Evolutionary conservation across 2,797 vertebrate genomes (phyloP).

Genomic region (Anas georgica): DNA sequence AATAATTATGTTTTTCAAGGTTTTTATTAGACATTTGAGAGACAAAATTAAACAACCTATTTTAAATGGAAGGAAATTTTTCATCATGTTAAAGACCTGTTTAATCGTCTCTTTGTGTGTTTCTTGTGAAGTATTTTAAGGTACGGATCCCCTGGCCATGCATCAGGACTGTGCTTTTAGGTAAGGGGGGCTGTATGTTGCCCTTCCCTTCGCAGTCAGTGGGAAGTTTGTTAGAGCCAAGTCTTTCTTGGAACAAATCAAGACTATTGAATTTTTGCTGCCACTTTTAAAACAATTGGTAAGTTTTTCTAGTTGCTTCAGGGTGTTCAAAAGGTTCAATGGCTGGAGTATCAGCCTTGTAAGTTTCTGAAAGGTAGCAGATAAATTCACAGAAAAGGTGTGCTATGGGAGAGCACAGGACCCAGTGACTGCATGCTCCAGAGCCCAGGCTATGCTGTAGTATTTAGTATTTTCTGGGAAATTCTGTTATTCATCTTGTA

Average conservation of each 20-base stretch:
- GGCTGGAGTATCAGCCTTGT: background rate
- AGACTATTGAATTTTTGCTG: background rate
- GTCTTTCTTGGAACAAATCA: background rate
- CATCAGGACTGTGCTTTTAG: background rate
- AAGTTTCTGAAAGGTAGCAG: background rate
- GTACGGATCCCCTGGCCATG: background rate
- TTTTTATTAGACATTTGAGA: background rate
- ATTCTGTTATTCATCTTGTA: background rate
- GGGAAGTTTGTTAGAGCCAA: background rate
- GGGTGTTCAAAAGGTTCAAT: background rate
- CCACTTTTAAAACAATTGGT: background rate
- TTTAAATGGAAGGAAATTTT: background rate
- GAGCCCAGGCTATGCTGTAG: rapidly evolving
- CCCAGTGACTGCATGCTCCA: background rate
- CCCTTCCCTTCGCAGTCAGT: background rate
- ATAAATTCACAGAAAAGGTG: background rate
- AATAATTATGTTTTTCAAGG: background rate
- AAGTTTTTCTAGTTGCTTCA: background rate
- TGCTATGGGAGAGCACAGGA: background rate
- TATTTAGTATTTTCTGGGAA: background rate
- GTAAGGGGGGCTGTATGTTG: background rate
- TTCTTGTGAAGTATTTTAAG: background rate
- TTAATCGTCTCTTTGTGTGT: background rate
- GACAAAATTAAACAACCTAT: background rate
- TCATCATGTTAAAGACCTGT: background rate